Base-by-base conservation (phyloP, 37 sponge, comb jelly and placozoan genomes). In the Oopsacas minuta region DNA sequence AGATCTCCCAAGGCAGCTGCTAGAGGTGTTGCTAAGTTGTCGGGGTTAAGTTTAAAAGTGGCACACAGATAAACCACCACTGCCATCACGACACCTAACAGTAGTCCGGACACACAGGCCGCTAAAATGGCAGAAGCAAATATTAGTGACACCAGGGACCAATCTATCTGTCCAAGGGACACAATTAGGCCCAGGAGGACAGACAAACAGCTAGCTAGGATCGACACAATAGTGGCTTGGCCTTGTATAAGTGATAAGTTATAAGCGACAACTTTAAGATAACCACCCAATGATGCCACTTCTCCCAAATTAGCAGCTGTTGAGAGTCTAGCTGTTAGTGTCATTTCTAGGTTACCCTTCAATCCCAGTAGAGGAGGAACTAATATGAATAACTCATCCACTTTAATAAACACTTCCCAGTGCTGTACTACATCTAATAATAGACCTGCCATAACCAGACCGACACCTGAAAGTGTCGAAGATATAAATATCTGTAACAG, bases 281-380 rank as follows among this genome's bases (percentile, higher is more conserved):
- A 34, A 36, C 42, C 81, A 10, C 36, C n/a, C 87, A 86, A 85
- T 0, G 39, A 81, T 36, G 87, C 84, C 84, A 95, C 51, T 23
- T 86, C 46, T 25, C 95, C 95, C 23, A 87, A 39, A 81, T 95
- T 95, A 25, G 95, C 92, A 82, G 93, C 93, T 52, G 99, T 97
- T 36, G 95, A 95, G 23, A 97, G 89, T 34, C 99, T 75, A 17
- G 99, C 94, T 0, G 99, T 93, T 32, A 97, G 84, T 1, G 99
- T 97, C 99, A 97, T 97, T 61, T 95, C 99, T 81, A 97, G 84
- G 87, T 97, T 97, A 0, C 99, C 99, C 84, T 97, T 97, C 52
- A 97, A 90, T 0, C 99, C 99, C 49, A 97, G 84, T 25, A 97
- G 86, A 20, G 99, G 92, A 49, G 99, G 99, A 0, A 97, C 92